These are phyloP conservation scores for Lates calcarifer DNA, from an alignment of 2,113 vertebrate genomes.

Conservation along the genomic window DNA sequence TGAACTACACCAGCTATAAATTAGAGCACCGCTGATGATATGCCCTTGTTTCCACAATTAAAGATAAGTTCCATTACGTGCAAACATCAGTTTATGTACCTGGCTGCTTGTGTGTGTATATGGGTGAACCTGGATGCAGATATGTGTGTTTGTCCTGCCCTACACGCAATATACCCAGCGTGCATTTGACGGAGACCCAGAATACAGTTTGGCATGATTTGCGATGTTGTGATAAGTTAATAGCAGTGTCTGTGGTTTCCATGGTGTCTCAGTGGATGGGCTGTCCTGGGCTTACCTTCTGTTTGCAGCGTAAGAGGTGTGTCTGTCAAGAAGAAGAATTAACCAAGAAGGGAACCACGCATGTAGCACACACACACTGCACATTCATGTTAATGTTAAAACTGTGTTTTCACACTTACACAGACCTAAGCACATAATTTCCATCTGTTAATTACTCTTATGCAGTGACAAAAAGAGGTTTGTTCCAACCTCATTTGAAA, in stretches of 20 bases:
- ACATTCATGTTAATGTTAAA: conserved; percentile 1
- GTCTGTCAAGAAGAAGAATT: conserved; percentile 46
- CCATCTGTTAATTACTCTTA: conserved; percentile 30
- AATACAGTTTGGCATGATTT: conserved; percentile 37
- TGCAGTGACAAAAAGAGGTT: neutral
- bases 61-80: conserved; percentile 62
- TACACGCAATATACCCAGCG: conserved; percentile 5
- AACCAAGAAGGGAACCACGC: conserved; percentile 14
- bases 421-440: conserved; percentile 33
- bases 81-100: conserved; percentile 33
- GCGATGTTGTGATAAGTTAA: conserved; percentile 49
- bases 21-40: conserved; percentile 40
- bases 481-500: conserved; percentile 3
- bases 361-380: conserved; percentile 15
- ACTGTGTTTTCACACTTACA: neutral
- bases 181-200: conserved; percentile 29
- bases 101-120: conserved; percentile 6
- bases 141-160: conserved; percentile 30
- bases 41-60: conserved; percentile 49
- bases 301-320: conserved; percentile 27
- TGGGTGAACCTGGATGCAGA: conserved; percentile 12
- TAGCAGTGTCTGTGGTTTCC: conserved; percentile 64
- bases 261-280: conserved; percentile 28
- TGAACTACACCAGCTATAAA: conserved; percentile 51
- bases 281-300: conserved; percentile 27